These are phyloP conservation scores for Timema cristinae DNA, from an alignment of 2,888 invertebrate genomes.

Conservation along the genomic window DNA sequence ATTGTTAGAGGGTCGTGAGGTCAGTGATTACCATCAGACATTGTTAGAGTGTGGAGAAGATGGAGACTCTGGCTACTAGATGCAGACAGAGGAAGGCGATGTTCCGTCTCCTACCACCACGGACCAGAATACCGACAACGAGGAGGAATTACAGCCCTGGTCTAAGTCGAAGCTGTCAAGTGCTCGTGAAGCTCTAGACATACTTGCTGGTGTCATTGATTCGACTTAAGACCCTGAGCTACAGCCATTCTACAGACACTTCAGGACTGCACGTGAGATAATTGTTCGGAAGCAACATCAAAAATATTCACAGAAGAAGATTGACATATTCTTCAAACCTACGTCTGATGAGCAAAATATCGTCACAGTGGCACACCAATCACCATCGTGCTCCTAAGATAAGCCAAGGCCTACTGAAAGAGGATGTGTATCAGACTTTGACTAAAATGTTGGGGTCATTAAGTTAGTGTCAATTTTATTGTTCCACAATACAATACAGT, in stretches of 20 bases:
- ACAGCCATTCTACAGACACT: background rate
- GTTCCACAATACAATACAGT: too few relatives aligned
- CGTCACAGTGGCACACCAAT: too few relatives aligned
- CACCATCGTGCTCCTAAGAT: too few relatives aligned
- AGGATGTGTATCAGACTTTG: too few relatives aligned
- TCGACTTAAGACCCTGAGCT: background rate
- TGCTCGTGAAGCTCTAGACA: background rate
- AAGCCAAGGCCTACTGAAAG: too few relatives aligned
- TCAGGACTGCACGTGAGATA: background rate
- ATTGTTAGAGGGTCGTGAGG: background rate
- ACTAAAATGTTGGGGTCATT: too few relatives aligned
- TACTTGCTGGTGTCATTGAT: background rate
- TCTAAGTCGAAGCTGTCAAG: background rate
- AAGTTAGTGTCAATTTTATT: too few relatives aligned
- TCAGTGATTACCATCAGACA: background rate
- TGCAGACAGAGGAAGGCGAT: constrained; percentile 1
- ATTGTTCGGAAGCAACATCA: background rate
- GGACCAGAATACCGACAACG: background rate
- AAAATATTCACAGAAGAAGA: background rate
- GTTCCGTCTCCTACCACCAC: background rate
- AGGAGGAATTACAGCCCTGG: background rate
- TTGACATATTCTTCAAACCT: background rate
- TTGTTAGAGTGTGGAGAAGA: background rate
- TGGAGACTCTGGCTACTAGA: background rate
- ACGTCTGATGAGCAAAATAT: too few relatives aligned